Base-by-base conservation (phyloP, 2,113 vertebrate genomes). In the Serilophus lunatus region DNA sequence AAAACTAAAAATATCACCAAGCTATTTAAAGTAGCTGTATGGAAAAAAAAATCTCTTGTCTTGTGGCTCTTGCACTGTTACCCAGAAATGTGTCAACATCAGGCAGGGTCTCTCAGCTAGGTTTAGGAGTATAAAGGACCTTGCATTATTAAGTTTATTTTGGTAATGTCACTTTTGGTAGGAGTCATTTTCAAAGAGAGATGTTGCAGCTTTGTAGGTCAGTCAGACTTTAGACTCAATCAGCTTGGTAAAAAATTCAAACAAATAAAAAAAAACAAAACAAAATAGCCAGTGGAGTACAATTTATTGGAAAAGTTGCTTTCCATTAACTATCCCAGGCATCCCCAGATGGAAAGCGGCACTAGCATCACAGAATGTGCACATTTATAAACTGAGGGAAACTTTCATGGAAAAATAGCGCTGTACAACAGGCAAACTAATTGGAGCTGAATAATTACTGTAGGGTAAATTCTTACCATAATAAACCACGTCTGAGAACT, bases 1-100 rank as follows among this genome's bases (percentile, higher is more conserved):
- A 80, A 83, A 66, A 63, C 86, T 95, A 91, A 93, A 95, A 95
- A 92, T 92, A 90, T 16, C 54, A 33, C 42, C 23, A 19, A 5
- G 3, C 70, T 88, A 77, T 90, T 95, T 94, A 82, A 94, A 90
- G 63, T 33, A 83, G 63, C 42, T 66, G 5, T 40, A 59, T 60
- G 47, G 60, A 80, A 91, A 94, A 61, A 84, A 88, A 65, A 42
- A 86, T 28, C 28, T 72, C 8, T 20, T 90, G 59, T 70, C 88
- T 90, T 79, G 42, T 80, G 66, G 66, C 80, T 83, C 66, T 86
- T 72, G 66, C 59, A 57, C 54, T 61, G 4, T 80, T 90, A 72
- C 28, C 18, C 59, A 86, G 69, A 77, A 90, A 59, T 33, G 50
- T 68, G 63, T 88, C 75, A 90, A 61, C 7, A 18, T 35, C 53